Evolutionary conservation across 35 echinoderm and acorn worm species (phyloP).

Genomic region (Strongylocentrotus purpuratus): DNA sequence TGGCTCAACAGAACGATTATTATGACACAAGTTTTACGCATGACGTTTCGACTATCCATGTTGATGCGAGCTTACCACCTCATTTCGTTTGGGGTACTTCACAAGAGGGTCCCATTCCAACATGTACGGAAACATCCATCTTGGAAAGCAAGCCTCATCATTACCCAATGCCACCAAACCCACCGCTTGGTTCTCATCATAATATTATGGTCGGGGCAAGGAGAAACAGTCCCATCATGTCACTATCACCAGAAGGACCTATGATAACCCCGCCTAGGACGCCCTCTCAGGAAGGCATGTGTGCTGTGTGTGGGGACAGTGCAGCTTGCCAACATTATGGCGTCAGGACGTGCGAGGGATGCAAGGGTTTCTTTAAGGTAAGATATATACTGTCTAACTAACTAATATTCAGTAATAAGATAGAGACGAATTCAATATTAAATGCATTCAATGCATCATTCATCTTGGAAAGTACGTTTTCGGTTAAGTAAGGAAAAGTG

Average conservation of each 20-base stretch:
- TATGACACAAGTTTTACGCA: conserved; percentile 23
- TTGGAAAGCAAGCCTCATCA: conserved; percentile 14
- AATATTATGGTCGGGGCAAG: conserved; percentile 24
- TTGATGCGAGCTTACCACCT: conserved; percentile 20
- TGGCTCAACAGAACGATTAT: conserved; percentile 25
- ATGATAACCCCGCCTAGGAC: conserved; percentile 62
- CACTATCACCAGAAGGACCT: conserved; percentile 42
- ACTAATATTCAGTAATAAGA: background rate
- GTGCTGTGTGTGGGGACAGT: conserved; percentile 97
- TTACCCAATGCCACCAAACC: conserved; percentile 40
- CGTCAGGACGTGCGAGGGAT: conserved; percentile 97
- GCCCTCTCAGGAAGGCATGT: conserved; percentile 88
- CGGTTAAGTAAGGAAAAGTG: background rate
- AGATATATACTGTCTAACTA: conserved; percentile 4
- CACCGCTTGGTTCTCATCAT: conserved; percentile 24
- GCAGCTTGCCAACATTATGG: conserved; percentile 99
- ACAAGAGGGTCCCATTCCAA: conserved; percentile 26
- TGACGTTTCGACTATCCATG: conserved; percentile 28
- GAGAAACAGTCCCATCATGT: conserved; percentile 43
- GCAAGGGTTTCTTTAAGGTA: conserved; percentile 99
- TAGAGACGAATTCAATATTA: background rate
- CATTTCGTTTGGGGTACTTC: conserved; percentile 22
- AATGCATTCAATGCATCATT: background rate
- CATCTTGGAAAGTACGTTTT: background rate
- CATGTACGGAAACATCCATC: conserved; percentile 40